phyloP scores from a whole-genome alignment of 2,113 vertebrate species.

The Sterrhoptilus dennistouni region DNA sequence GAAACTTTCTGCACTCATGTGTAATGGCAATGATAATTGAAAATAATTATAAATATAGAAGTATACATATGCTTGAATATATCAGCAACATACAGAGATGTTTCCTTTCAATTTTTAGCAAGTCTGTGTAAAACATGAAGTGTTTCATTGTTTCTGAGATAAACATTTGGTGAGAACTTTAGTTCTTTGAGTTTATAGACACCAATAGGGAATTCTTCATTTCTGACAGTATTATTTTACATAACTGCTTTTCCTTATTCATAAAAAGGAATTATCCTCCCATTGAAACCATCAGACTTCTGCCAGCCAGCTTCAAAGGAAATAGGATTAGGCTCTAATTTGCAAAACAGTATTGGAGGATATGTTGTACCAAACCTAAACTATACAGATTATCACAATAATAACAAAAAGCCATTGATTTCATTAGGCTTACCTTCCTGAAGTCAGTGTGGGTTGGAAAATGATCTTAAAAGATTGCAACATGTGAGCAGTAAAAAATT shows the following conservation, averaged over 20 bases:
- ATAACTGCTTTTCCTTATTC: slow-evolving; percentile 18
- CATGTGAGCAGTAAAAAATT: background rate
- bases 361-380: background rate
- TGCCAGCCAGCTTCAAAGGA: background rate
- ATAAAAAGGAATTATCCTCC: background rate
- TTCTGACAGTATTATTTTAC: slow-evolving; percentile 33
- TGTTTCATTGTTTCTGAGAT: background rate
- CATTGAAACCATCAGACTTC: slow-evolving; percentile 8
- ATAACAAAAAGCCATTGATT: background rate
- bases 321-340: slow-evolving; percentile 17
- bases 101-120: background rate
- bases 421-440: background rate
- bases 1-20: background rate
- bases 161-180: slow-evolving; percentile 12
- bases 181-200: background rate
- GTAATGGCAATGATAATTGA: background rate
- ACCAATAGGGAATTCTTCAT: slow-evolving; percentile 1
- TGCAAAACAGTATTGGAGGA: background rate
- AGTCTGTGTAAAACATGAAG: background rate
- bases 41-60: background rate
- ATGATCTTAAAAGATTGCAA: background rate
- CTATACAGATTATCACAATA: background rate
- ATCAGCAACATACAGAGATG: background rate
- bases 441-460: background rate
- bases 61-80: background rate